Conservation (phyloP, 2,113 vertebrate species). For the Ptyas mucosa region DNA sequence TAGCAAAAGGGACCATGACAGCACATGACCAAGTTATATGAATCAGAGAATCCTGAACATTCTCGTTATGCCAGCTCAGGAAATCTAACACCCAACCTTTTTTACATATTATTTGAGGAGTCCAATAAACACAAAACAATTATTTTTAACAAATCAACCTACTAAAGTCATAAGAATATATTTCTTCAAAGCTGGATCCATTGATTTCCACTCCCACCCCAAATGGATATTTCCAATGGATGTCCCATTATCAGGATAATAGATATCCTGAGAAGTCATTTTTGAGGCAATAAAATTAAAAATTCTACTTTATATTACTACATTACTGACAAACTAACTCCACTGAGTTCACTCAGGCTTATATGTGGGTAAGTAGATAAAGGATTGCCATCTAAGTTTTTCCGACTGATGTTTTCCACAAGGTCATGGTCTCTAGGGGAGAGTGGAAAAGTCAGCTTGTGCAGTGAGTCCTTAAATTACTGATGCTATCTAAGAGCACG, state of each 20-base stretch:
- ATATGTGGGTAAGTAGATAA: background rate
- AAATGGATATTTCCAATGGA: background rate
- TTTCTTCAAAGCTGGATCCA: background rate
- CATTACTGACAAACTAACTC: background rate
- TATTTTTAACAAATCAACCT: background rate
- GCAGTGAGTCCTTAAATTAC: background rate
- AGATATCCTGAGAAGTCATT: background rate
- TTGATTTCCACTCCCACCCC: background rate
- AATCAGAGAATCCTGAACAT: background rate
- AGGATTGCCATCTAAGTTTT: background rate
- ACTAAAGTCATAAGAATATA: background rate
- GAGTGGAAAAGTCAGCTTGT: background rate
- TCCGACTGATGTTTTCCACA: background rate
- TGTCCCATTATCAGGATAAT: background rate
- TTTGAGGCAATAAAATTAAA: background rate
- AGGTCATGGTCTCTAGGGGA: background rate
- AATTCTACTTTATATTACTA: background rate
- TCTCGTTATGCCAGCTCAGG: background rate
- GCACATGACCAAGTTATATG: background rate
- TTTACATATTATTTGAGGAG: background rate
- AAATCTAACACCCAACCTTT: background rate
- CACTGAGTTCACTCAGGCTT: background rate
- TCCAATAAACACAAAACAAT: background rate
- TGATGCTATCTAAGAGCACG: background rate
- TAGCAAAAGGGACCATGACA: background rate